Evolutionary conservation across 1,140 invertebrate genomes (phyloP).

Genomic region (Camponotus floridanus): DNA sequence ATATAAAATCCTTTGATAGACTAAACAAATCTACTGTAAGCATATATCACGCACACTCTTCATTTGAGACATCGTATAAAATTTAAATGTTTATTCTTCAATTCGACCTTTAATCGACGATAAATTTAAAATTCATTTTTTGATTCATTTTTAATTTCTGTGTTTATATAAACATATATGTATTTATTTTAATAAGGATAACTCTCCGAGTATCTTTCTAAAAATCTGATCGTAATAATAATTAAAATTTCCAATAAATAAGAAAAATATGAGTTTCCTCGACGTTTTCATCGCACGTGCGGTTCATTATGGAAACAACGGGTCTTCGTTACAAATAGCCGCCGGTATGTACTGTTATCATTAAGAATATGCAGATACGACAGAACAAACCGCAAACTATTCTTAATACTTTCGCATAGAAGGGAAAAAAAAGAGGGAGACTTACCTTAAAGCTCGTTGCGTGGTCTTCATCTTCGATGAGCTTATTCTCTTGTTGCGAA

Average conservation of each 20-base stretch:
- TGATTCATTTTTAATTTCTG: background rate
- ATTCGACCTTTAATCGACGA: background rate
- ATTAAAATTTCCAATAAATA: too few relatives aligned
- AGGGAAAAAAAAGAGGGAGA: background rate
- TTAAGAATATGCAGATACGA: background rate
- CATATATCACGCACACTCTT: background rate
- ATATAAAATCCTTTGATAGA: background rate
- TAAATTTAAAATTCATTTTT: background rate
- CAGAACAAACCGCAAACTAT: background rate
- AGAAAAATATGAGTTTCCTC: background rate
- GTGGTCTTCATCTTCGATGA: slow-evolving; percentile 76
- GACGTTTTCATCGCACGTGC: slow-evolving; percentile 44
- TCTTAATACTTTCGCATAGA: background rate
- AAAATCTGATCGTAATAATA: too few relatives aligned
- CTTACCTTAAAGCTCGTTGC: slow-evolving; percentile 76
- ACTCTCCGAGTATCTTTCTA: background rate
- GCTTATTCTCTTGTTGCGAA: background rate
- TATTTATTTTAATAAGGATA: background rate
- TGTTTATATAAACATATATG: background rate
- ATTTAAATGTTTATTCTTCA: background rate
- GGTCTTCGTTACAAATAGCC: slow-evolving; percentile 32
- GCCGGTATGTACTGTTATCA: slow-evolving; percentile 46
- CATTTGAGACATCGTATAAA: background rate
- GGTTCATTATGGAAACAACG: slow-evolving; percentile 55
- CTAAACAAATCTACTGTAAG: background rate